Evolutionary conservation across 1,140 invertebrate species (phyloP), one percentile per base, ranked within the genome.

Genomic region (Achatina immaculata): DNA sequence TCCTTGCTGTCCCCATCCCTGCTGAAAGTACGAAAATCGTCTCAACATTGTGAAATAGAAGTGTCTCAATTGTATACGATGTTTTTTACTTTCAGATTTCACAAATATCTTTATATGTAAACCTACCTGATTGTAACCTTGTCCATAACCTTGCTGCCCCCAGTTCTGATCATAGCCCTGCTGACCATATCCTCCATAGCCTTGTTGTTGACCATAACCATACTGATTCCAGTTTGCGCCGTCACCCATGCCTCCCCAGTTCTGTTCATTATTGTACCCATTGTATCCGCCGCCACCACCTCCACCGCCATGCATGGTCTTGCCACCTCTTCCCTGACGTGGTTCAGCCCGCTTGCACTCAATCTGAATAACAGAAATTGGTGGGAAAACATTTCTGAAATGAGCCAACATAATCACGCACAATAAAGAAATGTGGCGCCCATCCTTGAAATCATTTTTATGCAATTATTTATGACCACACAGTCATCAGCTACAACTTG

Each of bases 321-420:
- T 58, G 24, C 72, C 40, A 24, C 80, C 80, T 21, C 72, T 43
- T 51, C 80, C 80, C 28, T 75, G 73, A 24, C 80, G 80, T 11
- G 80, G 80, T 55, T 81, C 80, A 40, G 80, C 80, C 21, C 80
- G 19, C 76, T 81, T 81, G 68, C 80, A 81, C 43, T 81, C 80
- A 81, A 81, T 55, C 80, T 81, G 38, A 55, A 78, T 38, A 31
- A 40, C 62, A 65, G 11, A 65, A 65, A 65, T 11, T 31, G 31
- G 31, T 28, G 31, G 65, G 11, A 68, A 68, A 68, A 68, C 65
- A 68, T 21, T 21, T 11, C 14, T 68, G 65, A 68, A 68, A 51
- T 51, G 48, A 51, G 14, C 11, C 65, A 68, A 72, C 16, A 72
- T 16, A 31, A n/a, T n/a, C n/a, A n/a, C n/a, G n/a, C n/a, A n/a